Evolutionary conservation across 2,888 invertebrate genomes (phyloP).

Genomic region (Rhamnusium bicolor): DNA sequence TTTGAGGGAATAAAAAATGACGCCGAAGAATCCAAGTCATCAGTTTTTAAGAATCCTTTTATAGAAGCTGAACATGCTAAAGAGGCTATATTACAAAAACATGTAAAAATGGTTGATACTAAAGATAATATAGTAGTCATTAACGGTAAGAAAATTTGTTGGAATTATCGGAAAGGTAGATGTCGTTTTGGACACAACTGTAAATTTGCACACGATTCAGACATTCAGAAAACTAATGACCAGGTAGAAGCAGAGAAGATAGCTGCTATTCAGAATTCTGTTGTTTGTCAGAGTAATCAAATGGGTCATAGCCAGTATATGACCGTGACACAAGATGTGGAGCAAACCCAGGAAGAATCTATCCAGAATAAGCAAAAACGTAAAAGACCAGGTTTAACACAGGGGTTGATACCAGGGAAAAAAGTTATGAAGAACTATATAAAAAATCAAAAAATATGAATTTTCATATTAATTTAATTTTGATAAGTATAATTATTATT

Average conservation of each 20-base stretch:
- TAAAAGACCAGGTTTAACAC: conserved; percentile 85
- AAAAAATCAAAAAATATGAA: conserved; percentile 72
- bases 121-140: conserved; percentile 82
- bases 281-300: conserved; percentile 53
- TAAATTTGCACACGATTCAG: conserved; percentile 92
- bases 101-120: conserved; percentile 91
- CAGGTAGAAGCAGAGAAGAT: conserved; percentile 75
- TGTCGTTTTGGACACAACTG: conserved; percentile 95
- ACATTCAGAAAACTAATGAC: conserved; percentile 79
- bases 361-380: conserved; percentile 69
- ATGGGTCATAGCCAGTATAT: conserved; percentile 41
- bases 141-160: conserved; percentile 92
- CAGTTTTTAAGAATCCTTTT: conserved; percentile 92
- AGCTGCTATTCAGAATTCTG: conserved; percentile 64
- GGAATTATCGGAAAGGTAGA: conserved; percentile 92
- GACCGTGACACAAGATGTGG: conserved; percentile 64
- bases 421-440: conserved; percentile 87
- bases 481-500: background rate
- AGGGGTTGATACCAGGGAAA: conserved; percentile 86
- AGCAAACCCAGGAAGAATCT: conserved; percentile 54
- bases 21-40: conserved; percentile 71
- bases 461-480: background rate
- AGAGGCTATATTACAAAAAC: conserved; percentile 85
- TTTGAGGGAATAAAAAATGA: conserved; percentile 65
- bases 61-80: conserved; percentile 89